Conservation (phyloP, 2,888 invertebrate genomes). For the Lamellibrachia columna region DNA sequence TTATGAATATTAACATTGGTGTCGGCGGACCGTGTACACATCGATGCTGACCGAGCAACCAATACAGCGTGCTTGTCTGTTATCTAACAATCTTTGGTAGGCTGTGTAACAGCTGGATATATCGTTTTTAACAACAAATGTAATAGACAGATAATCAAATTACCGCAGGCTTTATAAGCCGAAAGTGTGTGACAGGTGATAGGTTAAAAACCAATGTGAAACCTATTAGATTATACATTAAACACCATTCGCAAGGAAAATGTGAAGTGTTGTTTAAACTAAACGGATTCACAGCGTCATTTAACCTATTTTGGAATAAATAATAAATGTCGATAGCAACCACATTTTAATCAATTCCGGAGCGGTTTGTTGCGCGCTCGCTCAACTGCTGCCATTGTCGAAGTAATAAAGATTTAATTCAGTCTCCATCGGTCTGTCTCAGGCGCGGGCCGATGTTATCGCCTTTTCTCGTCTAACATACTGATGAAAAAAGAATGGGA, state of each 20-base stretch:
- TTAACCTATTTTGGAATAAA: neutral
- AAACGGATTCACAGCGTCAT: neutral
- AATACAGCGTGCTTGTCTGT: too few species aligned
- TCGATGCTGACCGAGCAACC: too few species aligned
- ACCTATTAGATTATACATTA: neutral
- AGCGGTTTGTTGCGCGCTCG: neutral
- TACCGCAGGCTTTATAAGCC: too few species aligned
- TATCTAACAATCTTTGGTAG: too few species aligned
- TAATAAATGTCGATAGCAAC: neutral
- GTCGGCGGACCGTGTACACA: too few species aligned
- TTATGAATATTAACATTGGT: too few species aligned
- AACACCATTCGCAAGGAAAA: neutral
- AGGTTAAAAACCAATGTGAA: too few species aligned
- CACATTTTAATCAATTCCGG: conserved; percentile 4
- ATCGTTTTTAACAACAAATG: too few species aligned
- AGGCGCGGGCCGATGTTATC: neutral
- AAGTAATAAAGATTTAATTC: conserved; percentile 12
- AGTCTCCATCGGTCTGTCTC: neutral
- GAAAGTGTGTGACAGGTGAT: too few species aligned
- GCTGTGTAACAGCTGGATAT: too few species aligned
- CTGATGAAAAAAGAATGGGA: neutral
- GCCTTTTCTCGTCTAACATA: neutral
- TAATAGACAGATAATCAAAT: too few species aligned
- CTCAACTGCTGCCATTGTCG: neutral
- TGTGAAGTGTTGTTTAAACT: neutral